Evolutionary conservation across 92 coral and sea anemone genomes (phyloP).

Genomic region (Phenganax marumi): DNA sequence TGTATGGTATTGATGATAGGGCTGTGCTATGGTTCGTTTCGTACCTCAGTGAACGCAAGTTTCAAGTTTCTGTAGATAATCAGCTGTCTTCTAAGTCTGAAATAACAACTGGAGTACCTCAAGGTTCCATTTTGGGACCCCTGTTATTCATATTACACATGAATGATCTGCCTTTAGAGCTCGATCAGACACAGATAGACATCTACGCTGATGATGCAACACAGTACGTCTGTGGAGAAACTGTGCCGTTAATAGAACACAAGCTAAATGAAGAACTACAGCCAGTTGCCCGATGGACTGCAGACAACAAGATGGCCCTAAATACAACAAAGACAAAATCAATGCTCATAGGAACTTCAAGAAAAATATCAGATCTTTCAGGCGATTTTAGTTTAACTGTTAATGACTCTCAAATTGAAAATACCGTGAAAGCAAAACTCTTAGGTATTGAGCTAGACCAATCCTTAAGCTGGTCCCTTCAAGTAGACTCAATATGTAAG

Average conservation of each 20-base stretch:
- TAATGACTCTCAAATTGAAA: constrained; percentile 30
- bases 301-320: constrained; percentile 18
- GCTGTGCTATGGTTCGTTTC: constrained; percentile 44
- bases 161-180: constrained; percentile 53
- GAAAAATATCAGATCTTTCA: constrained; percentile 20
- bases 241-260: not conserved
- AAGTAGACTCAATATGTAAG: constrained; percentile 30
- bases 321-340: constrained; percentile 18
- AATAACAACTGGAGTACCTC: constrained; percentile 45
- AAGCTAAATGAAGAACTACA: constrained; percentile 31
- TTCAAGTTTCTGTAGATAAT: constrained; percentile 39
- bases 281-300: constrained; percentile 30
- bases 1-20: constrained; percentile 39
- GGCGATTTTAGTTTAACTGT: not conserved
- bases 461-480: constrained; percentile 27
- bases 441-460: constrained; percentile 21
- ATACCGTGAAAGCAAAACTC: not conserved
- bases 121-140: constrained; percentile 48
- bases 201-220: constrained; percentile 50
- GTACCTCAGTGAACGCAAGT: constrained; percentile 43
- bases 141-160: constrained; percentile 41
- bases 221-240: constrained; percentile 35
- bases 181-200: constrained; percentile 46
- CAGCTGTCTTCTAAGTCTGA: constrained; percentile 35
- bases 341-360: constrained; percentile 28